Conservation (phyloP, 2,797 vertebrate species). For the Capromys pilorides region DNA sequence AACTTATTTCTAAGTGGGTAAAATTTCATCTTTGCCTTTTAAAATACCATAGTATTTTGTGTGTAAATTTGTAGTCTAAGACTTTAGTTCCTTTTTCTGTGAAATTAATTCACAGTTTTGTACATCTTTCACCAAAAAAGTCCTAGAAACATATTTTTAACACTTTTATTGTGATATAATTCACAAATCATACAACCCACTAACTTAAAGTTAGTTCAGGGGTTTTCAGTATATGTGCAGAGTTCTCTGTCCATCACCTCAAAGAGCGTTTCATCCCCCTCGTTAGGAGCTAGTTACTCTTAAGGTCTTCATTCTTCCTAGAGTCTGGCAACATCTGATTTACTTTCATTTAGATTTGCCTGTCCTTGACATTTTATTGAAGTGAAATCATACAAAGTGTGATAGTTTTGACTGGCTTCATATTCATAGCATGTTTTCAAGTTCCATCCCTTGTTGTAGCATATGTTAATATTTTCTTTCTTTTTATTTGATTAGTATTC, state of each 20-base stretch:
- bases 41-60: background rate
- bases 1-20: background rate
- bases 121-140: background rate
- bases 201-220: background rate
- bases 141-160: background rate
- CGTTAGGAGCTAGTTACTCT: background rate
- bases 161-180: background rate
- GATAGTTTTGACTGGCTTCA: background rate
- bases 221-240: background rate
- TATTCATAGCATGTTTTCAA: background rate
- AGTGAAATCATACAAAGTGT: background rate
- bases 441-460: background rate
- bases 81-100: constrained; percentile 26
- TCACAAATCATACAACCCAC: background rate
- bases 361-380: background rate
- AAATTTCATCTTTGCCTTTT: constrained; percentile 28
- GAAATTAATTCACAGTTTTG: background rate
- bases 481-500: background rate
- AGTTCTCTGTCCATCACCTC: background rate
- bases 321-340: background rate
- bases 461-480: background rate
- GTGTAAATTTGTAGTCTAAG: background rate
- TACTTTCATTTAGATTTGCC: background rate
- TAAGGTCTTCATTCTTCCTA: background rate
- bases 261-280: background rate